These are phyloP conservation scores for Synanthedon myopaeformis DNA, from an alignment of 2,888 invertebrate species.

Conservation along the genomic window DNA sequence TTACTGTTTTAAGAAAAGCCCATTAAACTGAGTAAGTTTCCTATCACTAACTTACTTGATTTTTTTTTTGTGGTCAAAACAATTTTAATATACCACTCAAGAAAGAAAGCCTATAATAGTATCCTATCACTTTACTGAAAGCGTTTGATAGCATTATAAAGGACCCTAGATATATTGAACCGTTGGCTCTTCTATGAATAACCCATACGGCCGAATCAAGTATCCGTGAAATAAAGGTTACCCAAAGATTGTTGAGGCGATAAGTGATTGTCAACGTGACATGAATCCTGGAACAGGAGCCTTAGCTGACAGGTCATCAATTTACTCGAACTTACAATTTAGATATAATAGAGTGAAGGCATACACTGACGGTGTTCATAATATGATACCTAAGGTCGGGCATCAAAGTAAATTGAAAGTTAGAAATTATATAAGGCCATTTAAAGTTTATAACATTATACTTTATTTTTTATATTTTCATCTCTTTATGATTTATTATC, in stretches of 20 bases:
- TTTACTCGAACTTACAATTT: background rate
- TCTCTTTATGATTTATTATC: too few species aligned
- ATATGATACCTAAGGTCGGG: too few species aligned
- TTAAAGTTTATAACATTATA: too few species aligned
- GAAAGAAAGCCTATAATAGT: background rate
- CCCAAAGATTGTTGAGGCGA: constrained; percentile 19
- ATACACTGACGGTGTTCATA: too few species aligned
- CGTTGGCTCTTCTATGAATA: constrained; percentile 16
- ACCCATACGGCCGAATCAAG: constrained; percentile 20
- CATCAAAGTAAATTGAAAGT: too few species aligned
- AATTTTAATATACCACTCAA: background rate
- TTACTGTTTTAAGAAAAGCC: too few species aligned
- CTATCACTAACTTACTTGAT: too few species aligned
- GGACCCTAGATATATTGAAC: background rate
- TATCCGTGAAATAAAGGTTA: constrained; percentile 23
- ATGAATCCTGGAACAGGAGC: background rate
- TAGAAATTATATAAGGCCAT: too few species aligned
- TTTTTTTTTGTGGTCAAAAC: too few species aligned
- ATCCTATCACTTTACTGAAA: background rate
- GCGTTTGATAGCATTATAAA: background rate
- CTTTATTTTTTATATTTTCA: too few species aligned
- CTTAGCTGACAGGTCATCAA: background rate
- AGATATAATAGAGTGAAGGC: too few species aligned
- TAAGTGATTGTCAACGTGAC: constrained; percentile 11
- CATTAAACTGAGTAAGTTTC: too few species aligned